A percentile compares a stretch with the other conserved stretches of the same genome.
Conservation (phyloP, 1,140 invertebrate genomes). For the Temnothorax longispinosus region DNA sequence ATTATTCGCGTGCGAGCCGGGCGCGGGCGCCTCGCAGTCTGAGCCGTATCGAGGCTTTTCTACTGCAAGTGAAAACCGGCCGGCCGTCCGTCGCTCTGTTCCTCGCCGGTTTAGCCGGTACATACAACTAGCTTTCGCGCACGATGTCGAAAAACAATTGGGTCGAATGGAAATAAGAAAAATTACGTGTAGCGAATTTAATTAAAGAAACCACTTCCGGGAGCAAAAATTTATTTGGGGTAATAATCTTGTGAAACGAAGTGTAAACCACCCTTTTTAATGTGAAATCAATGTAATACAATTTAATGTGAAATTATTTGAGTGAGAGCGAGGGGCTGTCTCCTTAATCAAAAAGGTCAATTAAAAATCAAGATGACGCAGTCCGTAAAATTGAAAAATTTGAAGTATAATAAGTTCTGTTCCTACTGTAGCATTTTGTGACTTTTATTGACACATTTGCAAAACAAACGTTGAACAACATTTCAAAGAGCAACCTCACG, state of each 20-base stretch:
- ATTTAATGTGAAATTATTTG: conserved; percentile 19
- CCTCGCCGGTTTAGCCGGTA: not conserved
- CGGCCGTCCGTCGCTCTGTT: not conserved
- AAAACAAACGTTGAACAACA: conserved; percentile 45
- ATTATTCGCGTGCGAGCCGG: conserved; percentile 38
- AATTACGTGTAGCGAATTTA: conserved; percentile 48
- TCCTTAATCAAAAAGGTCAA: not conserved
- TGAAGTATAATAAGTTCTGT: not conserved
- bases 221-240: not conserved
- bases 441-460: conserved; percentile 46
- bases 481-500: conserved; percentile 69
- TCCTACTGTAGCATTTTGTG: not conserved
- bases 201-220: conserved; percentile 26
- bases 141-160: conserved; percentile 28
- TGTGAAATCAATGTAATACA: not conserved
- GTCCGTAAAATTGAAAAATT: conserved; percentile 11
- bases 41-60: conserved; percentile 39
- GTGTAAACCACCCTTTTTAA: not conserved
- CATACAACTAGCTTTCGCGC: not conserved
- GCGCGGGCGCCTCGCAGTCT: conserved; percentile 57
- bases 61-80: conserved; percentile 37
- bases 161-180: conserved; percentile 57
- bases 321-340: not conserved
- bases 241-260: not conserved
- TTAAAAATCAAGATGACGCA: not conserved